Conservation (phyloP, 92 coral and sea anemone genomes). For the Muricea muricata region DNA sequence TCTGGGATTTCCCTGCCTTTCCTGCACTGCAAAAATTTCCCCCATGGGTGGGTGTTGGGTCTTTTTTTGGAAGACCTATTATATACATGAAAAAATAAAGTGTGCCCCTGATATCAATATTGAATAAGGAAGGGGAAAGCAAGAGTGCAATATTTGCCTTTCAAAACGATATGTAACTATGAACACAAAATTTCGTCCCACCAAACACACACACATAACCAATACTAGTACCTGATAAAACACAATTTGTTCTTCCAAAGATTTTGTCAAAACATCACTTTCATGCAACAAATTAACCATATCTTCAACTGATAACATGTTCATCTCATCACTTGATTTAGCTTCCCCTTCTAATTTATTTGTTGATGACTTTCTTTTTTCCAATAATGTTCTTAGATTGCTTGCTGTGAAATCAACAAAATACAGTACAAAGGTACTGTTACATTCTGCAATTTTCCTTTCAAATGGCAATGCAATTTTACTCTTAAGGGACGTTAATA, state of each 20-base stretch:
- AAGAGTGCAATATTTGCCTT: no score
- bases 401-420: constrained; percentile 1
- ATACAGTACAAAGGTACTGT: neutral
- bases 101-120: no score
- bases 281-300: constrained; percentile 77
- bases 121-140: no score
- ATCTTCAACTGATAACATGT: constrained; percentile 62
- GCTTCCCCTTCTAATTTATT: neutral
- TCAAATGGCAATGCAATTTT: no score
- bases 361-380: neutral
- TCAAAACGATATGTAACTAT: no score
- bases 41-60: no score
- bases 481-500: no score
- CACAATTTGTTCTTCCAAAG: constrained; percentile 80
- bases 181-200: neutral
- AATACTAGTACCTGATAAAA: constrained; percentile 79
- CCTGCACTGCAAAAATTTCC: no score
- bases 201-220: neutral
- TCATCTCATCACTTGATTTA: neutral
- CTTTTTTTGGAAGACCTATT: no score
- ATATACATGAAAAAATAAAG: no score
- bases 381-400: constrained; percentile 1
- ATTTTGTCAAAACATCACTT: constrained; percentile 75
- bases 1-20: no score
- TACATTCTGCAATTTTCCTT: no score